Base-by-base conservation (phyloP, 2,113 vertebrate genomes). In the Oreotrochilus melanogaster region DNA sequence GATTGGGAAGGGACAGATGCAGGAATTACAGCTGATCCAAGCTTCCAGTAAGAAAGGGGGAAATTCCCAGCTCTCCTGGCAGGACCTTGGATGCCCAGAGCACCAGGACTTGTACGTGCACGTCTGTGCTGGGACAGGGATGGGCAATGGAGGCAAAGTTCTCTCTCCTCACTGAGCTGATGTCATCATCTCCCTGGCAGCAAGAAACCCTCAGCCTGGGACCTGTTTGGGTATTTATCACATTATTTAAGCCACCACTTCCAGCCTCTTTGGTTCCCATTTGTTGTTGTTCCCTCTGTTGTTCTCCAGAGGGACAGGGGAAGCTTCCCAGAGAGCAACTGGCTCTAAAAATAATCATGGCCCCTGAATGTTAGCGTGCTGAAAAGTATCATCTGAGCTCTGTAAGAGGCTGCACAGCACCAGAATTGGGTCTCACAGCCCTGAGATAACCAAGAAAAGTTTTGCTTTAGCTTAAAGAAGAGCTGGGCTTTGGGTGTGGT, bases 401-500 rank as follows among this genome's bases (percentile, higher is more conserved):
- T 78, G 21, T 7, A 51, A 11, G 45, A 24, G 30, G 11, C 37
- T 6, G 23, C 42, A 6, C 23, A 42, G 56, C 24, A 3, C 5
- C 24, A 18, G 24, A 31, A 31, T 0, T 7, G 24, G 18, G 27
- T 3, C 35, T 11, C 51, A 15, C 11, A 45, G 47, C 60, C 67
- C 71, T 23, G 42, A 4, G 8, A 2, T 0, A 39, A 21, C 5
- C 5, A 18, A 19, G 25, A 7, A 31, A 83, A 35, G 14, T 14
- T 80, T 54, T 33, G 53, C 12, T 70, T 37, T 24, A 25, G n/a
- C 19, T 78, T 5, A 11, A 48, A 1, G 2, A 24, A 45, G 33
- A 71, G 47, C 65, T 28, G 28, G 57, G 57, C 73, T 57, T 18
- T 43, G 48, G 16, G 11, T 18, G 48, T 6, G 73, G 18, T 57